A percentile compares a stretch with the other conserved stretches of the same genome.
Conservation (phyloP, 1,140 invertebrate species). For the Cydia amplana region DNA sequence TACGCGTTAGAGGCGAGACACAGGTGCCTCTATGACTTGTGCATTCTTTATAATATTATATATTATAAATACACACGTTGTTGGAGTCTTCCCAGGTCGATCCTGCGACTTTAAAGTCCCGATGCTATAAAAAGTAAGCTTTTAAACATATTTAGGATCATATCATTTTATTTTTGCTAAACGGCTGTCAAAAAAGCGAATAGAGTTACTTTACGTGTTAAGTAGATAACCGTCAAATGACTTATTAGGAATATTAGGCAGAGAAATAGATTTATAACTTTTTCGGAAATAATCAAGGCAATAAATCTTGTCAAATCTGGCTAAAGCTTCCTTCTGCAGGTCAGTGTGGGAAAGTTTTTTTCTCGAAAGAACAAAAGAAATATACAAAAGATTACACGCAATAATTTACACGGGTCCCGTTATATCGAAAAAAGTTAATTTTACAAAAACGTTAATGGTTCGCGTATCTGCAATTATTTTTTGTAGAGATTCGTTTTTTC, state of each 20-base stretch:
- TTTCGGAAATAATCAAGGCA: slow-evolving; percentile 16
- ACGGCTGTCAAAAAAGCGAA: background rate
- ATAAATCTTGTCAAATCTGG: slow-evolving; percentile 40
- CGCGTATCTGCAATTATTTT: slow-evolving; percentile 67
- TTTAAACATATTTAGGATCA: background rate
- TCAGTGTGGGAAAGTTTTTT: slow-evolving; percentile 52
- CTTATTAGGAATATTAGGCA: background rate
- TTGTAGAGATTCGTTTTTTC: slow-evolving; percentile 47
- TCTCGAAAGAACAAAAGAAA: slow-evolving; percentile 41
- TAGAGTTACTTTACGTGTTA: background rate
- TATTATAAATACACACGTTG: slow-evolving; percentile 36
- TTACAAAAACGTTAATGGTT: slow-evolving; percentile 60
- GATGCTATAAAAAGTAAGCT: background rate
- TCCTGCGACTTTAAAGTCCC: background rate
- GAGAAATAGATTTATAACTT: background rate
- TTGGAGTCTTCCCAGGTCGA: slow-evolving; percentile 41
- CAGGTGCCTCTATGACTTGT: slow-evolving; percentile 72
- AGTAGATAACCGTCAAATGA: background rate
- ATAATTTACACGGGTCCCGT: slow-evolving; percentile 60
- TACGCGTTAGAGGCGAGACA: slow-evolving; percentile 40
- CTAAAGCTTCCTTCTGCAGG: slow-evolving; percentile 23
- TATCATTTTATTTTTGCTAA: slow-evolving; percentile 1
- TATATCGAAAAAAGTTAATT: slow-evolving; percentile 61
- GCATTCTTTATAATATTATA: slow-evolving; percentile 56
- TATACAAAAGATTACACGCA: slow-evolving; percentile 57